Conservation (phyloP, 2,888 invertebrate species). For the Thereva nobilitata region DNA sequence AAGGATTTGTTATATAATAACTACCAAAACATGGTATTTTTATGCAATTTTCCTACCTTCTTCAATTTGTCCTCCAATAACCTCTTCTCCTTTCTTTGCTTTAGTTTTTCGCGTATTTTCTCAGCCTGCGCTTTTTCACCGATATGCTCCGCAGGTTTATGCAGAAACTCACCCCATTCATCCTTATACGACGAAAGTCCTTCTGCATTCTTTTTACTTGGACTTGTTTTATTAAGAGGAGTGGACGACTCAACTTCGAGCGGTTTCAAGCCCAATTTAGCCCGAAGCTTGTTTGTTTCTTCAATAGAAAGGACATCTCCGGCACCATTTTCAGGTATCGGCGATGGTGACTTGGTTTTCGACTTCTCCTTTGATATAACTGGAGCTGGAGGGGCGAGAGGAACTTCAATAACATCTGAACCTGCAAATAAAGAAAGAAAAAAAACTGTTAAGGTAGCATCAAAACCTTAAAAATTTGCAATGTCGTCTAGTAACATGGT, state of each 20-base stretch:
- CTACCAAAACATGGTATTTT: neutral
- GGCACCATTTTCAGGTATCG: constrained; percentile 56
- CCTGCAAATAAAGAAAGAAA: constrained; percentile 49
- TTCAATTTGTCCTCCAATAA: constrained; percentile 67
- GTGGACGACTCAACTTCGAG: constrained; percentile 66
- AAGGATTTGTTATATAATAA: neutral
- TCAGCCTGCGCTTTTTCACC: constrained; percentile 75
- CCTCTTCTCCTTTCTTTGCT: constrained; percentile 79
- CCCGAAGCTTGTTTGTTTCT: constrained; percentile 86
- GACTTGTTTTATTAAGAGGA: constrained; percentile 14
- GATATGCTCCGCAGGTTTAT: constrained; percentile 80
- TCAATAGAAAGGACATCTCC: constrained; percentile 73
- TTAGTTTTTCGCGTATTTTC: constrained; percentile 79
- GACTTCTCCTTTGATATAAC: constrained; percentile 37
- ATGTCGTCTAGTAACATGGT: too few relatives aligned
- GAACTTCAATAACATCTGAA: constrained; percentile 58
- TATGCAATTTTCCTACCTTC: constrained; percentile 31
- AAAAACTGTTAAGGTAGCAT: neutral
- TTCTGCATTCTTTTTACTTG: constrained; percentile 56
- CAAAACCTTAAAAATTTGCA: neutral
- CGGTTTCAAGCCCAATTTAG: constrained; percentile 92
- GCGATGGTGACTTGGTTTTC: constrained; percentile 47
- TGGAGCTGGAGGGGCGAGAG: constrained; percentile 49
- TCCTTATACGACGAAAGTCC: constrained; percentile 73
- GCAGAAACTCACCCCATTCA: constrained; percentile 79